Evolutionary conservation across 1,140 invertebrate genomes (phyloP).

Genomic region (Lepeophtheirus salmonis): DNA sequence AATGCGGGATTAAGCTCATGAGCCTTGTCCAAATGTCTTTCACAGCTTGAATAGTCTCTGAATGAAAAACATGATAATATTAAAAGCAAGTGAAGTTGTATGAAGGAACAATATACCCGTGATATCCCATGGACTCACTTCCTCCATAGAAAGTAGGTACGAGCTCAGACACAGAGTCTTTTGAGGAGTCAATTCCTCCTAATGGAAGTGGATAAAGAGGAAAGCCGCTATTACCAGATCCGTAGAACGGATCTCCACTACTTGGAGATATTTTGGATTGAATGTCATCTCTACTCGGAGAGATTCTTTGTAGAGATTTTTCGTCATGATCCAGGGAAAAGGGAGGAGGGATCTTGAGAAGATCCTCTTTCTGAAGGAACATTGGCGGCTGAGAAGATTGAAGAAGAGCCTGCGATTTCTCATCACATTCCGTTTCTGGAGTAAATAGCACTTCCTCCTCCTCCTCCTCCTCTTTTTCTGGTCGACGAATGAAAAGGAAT

Average conservation of each 20-base stretch:
- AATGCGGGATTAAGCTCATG: constrained; percentile 12
- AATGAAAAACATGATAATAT: not conserved
- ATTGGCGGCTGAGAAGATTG: not conserved
- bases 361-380: not conserved
- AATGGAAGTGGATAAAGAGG: constrained; percentile 11
- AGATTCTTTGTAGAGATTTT: not conserved
- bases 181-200: constrained; percentile 20
- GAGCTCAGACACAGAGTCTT: not conserved
- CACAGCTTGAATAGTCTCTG: constrained; percentile 4
- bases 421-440: constrained; percentile 15
- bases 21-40: not conserved
- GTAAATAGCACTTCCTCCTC: constrained; percentile 12
- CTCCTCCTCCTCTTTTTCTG: constrained; percentile 24
- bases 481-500: constrained; percentile 51
- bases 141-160: not conserved
- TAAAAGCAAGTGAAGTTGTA: not conserved
- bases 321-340: not conserved
- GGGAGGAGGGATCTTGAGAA: not conserved
- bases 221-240: not conserved
- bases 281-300: too few relatives aligned
- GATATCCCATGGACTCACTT: not conserved
- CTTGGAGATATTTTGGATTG: too few relatives aligned
- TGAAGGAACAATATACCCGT: not conserved
- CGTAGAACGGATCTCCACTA: too few relatives aligned
- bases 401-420: constrained; percentile 2